Base-by-base conservation (phyloP, 2,888 invertebrate genomes). In the Hybos culiciformis region DNA sequence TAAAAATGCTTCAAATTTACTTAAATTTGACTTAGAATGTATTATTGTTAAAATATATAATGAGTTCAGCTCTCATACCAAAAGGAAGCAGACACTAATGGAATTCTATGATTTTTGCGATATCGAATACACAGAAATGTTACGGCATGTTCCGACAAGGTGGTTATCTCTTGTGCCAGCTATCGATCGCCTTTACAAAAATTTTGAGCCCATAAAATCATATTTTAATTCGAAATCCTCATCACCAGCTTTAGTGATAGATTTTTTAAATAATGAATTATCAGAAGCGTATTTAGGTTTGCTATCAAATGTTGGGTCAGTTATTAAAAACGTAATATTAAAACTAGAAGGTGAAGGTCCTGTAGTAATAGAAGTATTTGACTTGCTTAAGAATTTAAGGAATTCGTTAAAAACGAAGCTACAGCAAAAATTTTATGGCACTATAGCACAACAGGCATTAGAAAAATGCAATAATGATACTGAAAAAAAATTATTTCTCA, bases 181-280 rank as follows among this genome's bases (percentile, higher is more conserved):
- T 26, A 26, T 26, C 26, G 26, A 26, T 26, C 26, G 26, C n/a
- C 37, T 37, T n/a, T 37, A 37, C 24, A 37, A 37, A 37, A 34
- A 34, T 19, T 24, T 6, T 24, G 14, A 24, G 20, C 37, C 24
- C 5, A 37, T 37, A n/a, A 37, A 23, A 23, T 29, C 39, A 7
- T 39, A 39, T 39, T 39, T 39, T n/a, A 39, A 39, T 39, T 29
- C 2, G 5, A 39, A 39, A 29, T 18, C 31, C n/a, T 26, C 29
- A 19, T 8, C 20, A 39, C 29, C 36, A n/a, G 39, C 40, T 19
- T n/a, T 43, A 21, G 24, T 44, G 2, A 21, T 33, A 24, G 26
- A 44, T 34, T 44, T 44, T 36, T 29, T 39, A 31, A 44, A 40
- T 15, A 44, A 44, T 24, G 40, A 44, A 14, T 40, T 39, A 21